A percentile compares a stretch with the other conserved stretches of the same genome.
These are phyloP conservation scores for Trachymyrmex cornetzi DNA, from an alignment of 1,140 invertebrate species.

Conservation along the genomic window DNA sequence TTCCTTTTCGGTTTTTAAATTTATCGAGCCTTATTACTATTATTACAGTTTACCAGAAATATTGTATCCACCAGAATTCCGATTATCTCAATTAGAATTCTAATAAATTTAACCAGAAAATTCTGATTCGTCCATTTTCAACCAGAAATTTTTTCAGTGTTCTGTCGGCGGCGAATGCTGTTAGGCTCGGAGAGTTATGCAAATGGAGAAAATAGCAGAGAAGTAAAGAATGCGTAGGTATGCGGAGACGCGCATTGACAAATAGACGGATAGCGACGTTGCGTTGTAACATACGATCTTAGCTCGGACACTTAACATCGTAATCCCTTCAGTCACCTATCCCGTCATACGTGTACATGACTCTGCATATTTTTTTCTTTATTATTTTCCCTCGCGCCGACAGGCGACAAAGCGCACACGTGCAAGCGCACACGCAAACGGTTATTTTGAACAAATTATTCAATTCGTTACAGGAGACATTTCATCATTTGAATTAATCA, in stretches of 20 bases:
- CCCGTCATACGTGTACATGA: neutral
- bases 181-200: constrained; percentile 33
- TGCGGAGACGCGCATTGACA: constrained; percentile 64
- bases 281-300: constrained; percentile 66
- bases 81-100: too few relatives aligned
- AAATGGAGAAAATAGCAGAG: constrained; percentile 56
- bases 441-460: constrained; percentile 1
- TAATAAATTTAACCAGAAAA: too few relatives aligned
- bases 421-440: neutral
- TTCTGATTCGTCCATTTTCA: too few relatives aligned
- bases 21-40: too few relatives aligned
- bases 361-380: neutral
- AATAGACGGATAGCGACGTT: constrained; percentile 24
- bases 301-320: constrained; percentile 64
- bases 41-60: too few relatives aligned
- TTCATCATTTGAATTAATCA: neutral
- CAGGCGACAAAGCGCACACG: neutral
- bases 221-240: constrained; percentile 66
- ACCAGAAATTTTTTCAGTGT: too few relatives aligned
- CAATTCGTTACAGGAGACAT: neutral
- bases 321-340: constrained; percentile 64
- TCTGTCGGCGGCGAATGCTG: constrained; percentile 20
- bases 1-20: too few relatives aligned
- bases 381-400: neutral
- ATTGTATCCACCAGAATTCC: too few relatives aligned